Base-by-base conservation (phyloP, 2,888 invertebrate genomes). In the Selenia dentaria region DNA sequence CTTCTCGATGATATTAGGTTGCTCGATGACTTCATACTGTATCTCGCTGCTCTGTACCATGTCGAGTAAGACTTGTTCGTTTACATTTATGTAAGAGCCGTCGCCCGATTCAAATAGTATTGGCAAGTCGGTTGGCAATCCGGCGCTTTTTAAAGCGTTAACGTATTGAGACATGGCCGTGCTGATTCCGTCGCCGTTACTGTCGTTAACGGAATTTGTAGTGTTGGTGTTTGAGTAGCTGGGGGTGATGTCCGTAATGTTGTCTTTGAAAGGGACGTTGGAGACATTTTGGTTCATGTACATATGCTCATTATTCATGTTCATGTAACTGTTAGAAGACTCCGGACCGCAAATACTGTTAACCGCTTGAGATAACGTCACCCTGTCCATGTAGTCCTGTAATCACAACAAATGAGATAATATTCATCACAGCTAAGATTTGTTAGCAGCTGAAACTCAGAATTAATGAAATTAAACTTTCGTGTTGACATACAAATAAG, bases 71-170 rank as follows among this genome's bases (percentile, higher is more conserved):
- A 93, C 92, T 74, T 93, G 93, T 69, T 93, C 93, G 47, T 92
- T 93, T 1, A 94, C 92, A 48, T 92, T 92, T 0, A 93, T 92
- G 61, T 93, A 93, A 18, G 92, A 92, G 0, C 93, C 93, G 56
- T 93, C 93, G 13, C 92, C 93, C 1, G 93, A 93, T 70, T 93
- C 93, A 54, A 93, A 93, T 55, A 94, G 91, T 59, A 94, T 93
- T 12, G 93, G 91, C 27, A 88, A 61, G 57, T 88, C 88, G 8
- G 89, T 91, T 1, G 86, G 89, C 16, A 86, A 70, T 2, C 87
- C 90, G 13, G 86, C 91, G 53, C 65, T 89, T 66, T 91, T 91
- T 31, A 84, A 71, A 2, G 83, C 91, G 51, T 83, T 91, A n/a
- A 86, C 91, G 51, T 84, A 91, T 69, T 90, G 88, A 1, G 90